phyloP scores from a whole-genome alignment of 2,888 invertebrate species.

The Girardia tigrina region DNA sequence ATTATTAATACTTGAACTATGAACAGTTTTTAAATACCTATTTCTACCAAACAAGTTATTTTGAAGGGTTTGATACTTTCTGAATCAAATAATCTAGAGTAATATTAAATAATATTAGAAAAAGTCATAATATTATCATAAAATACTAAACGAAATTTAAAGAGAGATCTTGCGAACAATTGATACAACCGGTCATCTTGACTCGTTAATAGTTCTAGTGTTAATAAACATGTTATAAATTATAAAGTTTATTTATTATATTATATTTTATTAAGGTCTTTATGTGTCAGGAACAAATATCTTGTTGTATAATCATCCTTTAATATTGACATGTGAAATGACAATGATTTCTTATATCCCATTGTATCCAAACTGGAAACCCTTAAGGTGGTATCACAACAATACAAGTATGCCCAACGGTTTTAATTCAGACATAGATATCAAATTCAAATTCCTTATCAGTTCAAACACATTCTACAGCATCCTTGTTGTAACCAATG shows the following conservation, averaged over 20 bases:
- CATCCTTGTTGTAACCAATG: not conserved
- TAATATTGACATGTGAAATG: not conserved
- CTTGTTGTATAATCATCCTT: not conserved
- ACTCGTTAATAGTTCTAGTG: not conserved
- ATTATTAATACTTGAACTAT: too few species aligned
- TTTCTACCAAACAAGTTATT: too few species aligned
- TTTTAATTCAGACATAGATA: not conserved
- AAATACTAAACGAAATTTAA: too few species aligned
- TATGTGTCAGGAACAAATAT: not conserved
- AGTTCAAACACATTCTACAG: not conserved
- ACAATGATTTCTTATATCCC: not conserved
- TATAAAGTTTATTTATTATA: not conserved
- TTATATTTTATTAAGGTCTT: not conserved
- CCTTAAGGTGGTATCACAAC: slow-evolving; percentile 3
- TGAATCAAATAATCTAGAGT: too few species aligned
- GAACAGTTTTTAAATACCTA: too few species aligned
- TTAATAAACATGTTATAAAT: not conserved
- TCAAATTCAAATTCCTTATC: slow-evolving; percentile 23
- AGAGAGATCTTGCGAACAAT: too few species aligned
- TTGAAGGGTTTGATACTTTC: too few species aligned
- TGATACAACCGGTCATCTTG: too few species aligned
- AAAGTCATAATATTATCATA: too few species aligned
- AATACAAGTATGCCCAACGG: not conserved
- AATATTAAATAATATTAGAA: too few species aligned
- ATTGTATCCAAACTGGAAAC: slow-evolving; percentile 14